These are phyloP conservation scores for Lepidurus couesii DNA, from an alignment of 1,140 invertebrate species.

Conservation along the genomic window DNA sequence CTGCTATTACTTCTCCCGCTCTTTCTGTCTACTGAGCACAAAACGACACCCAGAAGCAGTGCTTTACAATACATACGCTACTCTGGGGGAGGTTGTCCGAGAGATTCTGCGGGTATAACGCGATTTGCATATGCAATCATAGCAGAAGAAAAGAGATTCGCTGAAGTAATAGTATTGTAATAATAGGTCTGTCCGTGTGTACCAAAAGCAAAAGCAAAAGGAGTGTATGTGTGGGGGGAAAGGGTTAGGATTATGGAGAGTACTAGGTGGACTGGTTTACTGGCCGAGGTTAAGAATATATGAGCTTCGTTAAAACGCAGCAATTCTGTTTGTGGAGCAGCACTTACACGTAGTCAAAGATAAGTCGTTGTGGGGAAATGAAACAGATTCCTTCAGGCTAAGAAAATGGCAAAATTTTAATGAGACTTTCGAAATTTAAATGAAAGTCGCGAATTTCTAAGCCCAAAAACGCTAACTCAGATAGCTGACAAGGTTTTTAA, in stretches of 20 bases:
- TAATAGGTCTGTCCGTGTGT: neutral
- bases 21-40: too few species aligned
- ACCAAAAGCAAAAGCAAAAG: neutral
- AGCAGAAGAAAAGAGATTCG: constrained; percentile 6
- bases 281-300: neutral
- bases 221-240: neutral
- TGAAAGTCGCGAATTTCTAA: too few species aligned
- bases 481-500: too few species aligned
- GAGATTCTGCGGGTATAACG: neutral
- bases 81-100: neutral
- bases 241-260: neutral
- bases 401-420: too few species aligned
- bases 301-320: neutral
- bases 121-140: constrained; percentile 22
- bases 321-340: neutral
- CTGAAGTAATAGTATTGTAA: neutral
- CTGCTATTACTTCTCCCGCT: neutral
- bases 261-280: neutral
- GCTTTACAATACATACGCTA: neutral
- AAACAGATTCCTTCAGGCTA: neutral
- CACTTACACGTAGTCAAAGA: neutral
- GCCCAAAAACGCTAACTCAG: too few species aligned
- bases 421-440: too few species aligned
- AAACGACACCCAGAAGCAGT: too few species aligned
- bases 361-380: neutral